Conservation (phyloP, 1,140 invertebrate genomes). For the Drosophila rufa region DNA sequence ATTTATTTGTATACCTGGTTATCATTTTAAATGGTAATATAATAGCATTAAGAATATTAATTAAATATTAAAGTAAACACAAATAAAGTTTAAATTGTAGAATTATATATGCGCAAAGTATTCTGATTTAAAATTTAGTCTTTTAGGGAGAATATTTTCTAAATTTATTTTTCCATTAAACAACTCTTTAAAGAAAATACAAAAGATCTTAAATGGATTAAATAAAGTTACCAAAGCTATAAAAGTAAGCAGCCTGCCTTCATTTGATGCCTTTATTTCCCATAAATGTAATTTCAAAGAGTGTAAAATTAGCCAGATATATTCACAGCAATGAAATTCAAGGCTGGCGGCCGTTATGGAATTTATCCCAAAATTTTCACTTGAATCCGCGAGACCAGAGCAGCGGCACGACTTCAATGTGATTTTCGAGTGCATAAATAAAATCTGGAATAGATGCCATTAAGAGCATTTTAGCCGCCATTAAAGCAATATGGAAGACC, state of each 20-base stretch:
- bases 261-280: background rate
- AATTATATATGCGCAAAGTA: no score
- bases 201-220: no score
- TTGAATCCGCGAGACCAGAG: background rate
- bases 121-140: no score
- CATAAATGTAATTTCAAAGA: background rate
- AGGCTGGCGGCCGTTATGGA: background rate
- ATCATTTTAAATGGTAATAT: no score
- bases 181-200: no score
- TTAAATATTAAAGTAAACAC: no score
- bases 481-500: slow-evolving; percentile 78
- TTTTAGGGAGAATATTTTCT: no score
- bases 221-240: background rate
- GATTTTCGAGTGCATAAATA: slow-evolving; percentile 81
- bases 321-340: slow-evolving; percentile 1
- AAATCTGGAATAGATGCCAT: slow-evolving; percentile 82
- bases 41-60: no score
- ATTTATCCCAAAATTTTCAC: slow-evolving; percentile 21
- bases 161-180: no score
- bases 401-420: slow-evolving; percentile 42
- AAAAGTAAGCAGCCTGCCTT: background rate
- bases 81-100: no score
- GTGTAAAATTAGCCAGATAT: background rate
- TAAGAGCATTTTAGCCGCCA: slow-evolving; percentile 76
- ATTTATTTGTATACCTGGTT: background rate